phyloP scores from a whole-genome alignment of 2,888 invertebrate species.

The Anodontia alba region DNA sequence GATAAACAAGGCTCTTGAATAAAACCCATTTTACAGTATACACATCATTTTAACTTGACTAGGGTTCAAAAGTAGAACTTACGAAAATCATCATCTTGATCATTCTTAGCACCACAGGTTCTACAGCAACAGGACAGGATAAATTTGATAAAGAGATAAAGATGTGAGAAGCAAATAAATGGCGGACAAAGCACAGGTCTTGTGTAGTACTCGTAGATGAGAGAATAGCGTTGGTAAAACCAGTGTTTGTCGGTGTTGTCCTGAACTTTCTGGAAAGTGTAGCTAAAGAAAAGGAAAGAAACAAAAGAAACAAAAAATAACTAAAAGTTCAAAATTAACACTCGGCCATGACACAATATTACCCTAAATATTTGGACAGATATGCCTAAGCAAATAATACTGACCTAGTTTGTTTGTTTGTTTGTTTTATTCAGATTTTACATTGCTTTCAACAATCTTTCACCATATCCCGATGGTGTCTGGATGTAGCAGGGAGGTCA shows the following conservation, averaged over 20 bases:
- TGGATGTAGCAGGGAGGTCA: too few species aligned
- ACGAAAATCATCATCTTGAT: constrained; percentile 57
- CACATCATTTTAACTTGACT: too few species aligned
- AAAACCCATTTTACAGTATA: too few species aligned
- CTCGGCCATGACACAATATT: too few species aligned
- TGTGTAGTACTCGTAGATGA: constrained; percentile 82
- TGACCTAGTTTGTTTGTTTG: too few species aligned
- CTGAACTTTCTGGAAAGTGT: constrained; percentile 82
- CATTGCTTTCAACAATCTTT: too few species aligned
- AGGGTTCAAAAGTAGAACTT: too few species aligned
- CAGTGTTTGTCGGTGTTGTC: constrained; percentile 83
- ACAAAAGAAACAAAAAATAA: constrained; percentile 29
- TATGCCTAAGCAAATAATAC: too few species aligned
- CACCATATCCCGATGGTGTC: too few species aligned
- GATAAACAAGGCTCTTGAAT: too few species aligned
- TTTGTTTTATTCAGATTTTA: too few species aligned
- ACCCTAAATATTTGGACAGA: too few species aligned
- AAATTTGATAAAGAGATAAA: constrained; percentile 64
- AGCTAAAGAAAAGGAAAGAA: constrained; percentile 68
- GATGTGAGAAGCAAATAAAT: constrained; percentile 79
- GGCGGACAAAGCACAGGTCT: constrained; percentile 83
- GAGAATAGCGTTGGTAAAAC: constrained; percentile 82
- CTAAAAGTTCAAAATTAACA: not conserved
- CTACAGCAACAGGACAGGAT: constrained; percentile 49
- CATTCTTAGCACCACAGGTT: not conserved